Evolutionary conservation across 2,113 vertebrate species (phyloP).

Genomic region (Seriola quinqueradiata): DNA sequence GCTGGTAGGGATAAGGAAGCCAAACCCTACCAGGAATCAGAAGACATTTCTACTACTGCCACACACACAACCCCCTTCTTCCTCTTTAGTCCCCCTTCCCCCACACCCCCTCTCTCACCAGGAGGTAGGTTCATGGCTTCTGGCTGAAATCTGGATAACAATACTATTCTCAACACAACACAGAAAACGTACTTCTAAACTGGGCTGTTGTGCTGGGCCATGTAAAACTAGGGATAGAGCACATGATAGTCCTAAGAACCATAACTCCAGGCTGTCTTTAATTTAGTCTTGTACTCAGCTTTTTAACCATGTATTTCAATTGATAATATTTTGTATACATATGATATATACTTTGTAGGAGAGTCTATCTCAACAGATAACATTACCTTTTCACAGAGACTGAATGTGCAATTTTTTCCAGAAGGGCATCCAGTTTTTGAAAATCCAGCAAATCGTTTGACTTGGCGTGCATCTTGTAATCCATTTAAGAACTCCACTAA

Average conservation of each 20-base stretch:
- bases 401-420: conserved; percentile 88
- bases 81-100: conserved; percentile 61
- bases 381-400: conserved; percentile 87
- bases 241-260: conserved; percentile 49
- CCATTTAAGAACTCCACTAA: conserved; percentile 79
- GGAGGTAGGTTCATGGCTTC: conserved; percentile 76
- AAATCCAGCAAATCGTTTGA: conserved; percentile 88
- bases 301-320: conserved; percentile 21
- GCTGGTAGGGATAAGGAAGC: conserved; percentile 53
- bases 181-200: conserved; percentile 38
- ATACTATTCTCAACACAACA: conserved; percentile 64
- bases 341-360: background rate
- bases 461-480: conserved; percentile 89
- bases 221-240: conserved; percentile 17
- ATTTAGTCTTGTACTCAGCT: background rate
- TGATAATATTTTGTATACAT: background rate
- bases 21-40: conserved; percentile 61
- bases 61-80: conserved; percentile 67
- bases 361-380: conserved; percentile 36
- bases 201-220: background rate
- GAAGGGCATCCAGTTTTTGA: conserved; percentile 87
- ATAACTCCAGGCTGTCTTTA: conserved; percentile 29
- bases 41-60: conserved; percentile 54
- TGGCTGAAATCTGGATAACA: conserved; percentile 73
- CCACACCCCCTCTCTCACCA: conserved; percentile 65